Evolutionary conservation across 2,113 vertebrate species (phyloP).

Genomic region (Melospiza melodia): DNA sequence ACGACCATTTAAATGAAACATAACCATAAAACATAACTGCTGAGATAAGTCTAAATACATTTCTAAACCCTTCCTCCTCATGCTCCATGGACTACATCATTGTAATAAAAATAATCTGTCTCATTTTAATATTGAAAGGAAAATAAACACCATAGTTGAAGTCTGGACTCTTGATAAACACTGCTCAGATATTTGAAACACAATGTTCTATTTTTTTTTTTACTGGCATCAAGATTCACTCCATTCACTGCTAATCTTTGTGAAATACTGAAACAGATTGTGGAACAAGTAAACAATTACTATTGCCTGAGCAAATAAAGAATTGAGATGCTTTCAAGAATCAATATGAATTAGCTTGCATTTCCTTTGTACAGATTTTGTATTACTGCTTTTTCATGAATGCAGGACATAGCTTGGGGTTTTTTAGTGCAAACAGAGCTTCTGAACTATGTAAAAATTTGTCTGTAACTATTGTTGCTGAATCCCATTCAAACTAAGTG

Average conservation of each 20-base stretch:
- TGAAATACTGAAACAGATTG: neutral
- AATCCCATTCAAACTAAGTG: neutral
- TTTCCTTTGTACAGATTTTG: neutral
- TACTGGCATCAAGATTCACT: neutral
- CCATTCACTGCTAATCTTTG: neutral
- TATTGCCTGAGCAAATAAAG: neutral
- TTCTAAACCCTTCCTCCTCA: neutral
- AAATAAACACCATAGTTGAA: neutral
- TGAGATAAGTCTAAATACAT: neutral
- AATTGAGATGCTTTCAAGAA: neutral
- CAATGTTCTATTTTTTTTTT: neutral
- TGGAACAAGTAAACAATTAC: neutral
- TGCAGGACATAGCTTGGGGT: accelerated
- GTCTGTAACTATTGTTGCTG: neutral
- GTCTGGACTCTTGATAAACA: neutral
- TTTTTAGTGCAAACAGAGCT: neutral
- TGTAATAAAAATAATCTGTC: neutral
- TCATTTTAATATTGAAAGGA: neutral
- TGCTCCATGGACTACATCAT: neutral
- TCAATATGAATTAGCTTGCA: neutral
- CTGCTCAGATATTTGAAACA: neutral
- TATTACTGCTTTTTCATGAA: neutral
- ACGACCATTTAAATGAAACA: neutral
- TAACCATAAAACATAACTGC: neutral
- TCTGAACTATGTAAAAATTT: neutral